Base-by-base conservation (phyloP, 2,888 invertebrate genomes). In the Schizotus pectinicornis region DNA sequence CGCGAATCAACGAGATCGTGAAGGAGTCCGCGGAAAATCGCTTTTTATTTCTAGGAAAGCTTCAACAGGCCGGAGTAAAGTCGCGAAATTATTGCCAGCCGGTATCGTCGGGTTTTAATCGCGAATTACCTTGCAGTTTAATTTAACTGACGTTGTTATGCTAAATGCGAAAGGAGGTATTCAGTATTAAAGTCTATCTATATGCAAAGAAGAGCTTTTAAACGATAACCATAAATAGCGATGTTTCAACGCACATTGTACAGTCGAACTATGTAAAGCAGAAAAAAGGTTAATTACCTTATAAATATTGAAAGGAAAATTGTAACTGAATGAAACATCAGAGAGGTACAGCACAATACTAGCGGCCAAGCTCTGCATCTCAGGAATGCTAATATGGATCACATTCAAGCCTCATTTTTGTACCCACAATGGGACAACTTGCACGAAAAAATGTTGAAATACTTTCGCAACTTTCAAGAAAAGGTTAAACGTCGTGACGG, bases 131-230 rank as follows among this genome's bases (percentile, higher is more conserved):
- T 14, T 55, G 51, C 51, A 50, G 49, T 58, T 58, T 41, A 45
- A 59, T 59, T 59, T 59, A 59, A 53, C 53, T 51, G 46, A 41
- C 49, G 54, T 59, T 59, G 54, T 59, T 59, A 59, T 59, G 59
- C 32, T 59, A 59, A 59, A 59, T 55, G 51, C 47, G 51, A 55
- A 47, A 51, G 51, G 30, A 33, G 46, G 47, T 55, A 59, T 42
- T 47, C 47, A 47, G 56, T 61, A 62, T 66, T 61, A 64, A 64
- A 64, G 55, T 52, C 62, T 56, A 66, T 66, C 62, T 66, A 64
- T 66, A 66, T 66, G 66, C 64, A 64, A 66, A 63, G 60, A 61
- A 61, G 62, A 38, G 51, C 55, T 55, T 43, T 51, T 47, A 51
- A 59, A 45, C 59, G 45, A 55, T 55, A 55, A 55, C 50, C 55